These are phyloP conservation scores for Tetrao urogallus DNA, from an alignment of 2,113 vertebrate genomes.

Conservation along the genomic window DNA sequence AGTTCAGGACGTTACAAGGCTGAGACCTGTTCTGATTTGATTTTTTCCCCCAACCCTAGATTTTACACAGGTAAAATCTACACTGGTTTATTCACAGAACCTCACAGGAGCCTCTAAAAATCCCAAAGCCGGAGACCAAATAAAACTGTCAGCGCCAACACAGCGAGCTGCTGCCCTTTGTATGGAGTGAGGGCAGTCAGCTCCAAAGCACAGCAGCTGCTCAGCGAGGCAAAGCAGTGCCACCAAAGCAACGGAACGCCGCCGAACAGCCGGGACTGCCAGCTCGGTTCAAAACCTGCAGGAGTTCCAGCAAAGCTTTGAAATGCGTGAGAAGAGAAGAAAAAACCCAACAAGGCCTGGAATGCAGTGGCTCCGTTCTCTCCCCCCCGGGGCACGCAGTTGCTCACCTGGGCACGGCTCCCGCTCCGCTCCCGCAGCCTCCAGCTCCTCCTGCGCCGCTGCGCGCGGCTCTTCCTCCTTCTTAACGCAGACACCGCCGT, in stretches of 20 bases:
- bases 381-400: not conserved
- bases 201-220: not conserved
- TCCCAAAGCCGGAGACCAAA: not conserved
- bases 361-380: not conserved
- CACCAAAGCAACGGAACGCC: not conserved
- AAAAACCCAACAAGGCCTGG: not conserved
- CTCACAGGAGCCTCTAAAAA: not conserved
- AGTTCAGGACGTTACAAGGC: not conserved
- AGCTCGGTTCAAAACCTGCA: not conserved
- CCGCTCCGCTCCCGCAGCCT: not conserved
- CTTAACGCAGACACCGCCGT: constrained; percentile 9
- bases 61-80: not conserved
- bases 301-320: not conserved
- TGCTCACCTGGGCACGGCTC: constrained; percentile 47
- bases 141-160: not conserved
- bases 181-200: not conserved
- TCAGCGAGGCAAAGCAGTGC: not conserved
- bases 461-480: not conserved
- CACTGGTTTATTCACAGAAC: not conserved
- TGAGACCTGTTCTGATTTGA: not conserved
- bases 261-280: accelerated
- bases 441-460: not conserved
- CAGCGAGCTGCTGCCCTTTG: not conserved
- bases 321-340: not conserved
- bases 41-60: not conserved